These are phyloP conservation scores for Tetragonula carbonaria DNA, from an alignment of 2,888 invertebrate species.

Conservation along the genomic window DNA sequence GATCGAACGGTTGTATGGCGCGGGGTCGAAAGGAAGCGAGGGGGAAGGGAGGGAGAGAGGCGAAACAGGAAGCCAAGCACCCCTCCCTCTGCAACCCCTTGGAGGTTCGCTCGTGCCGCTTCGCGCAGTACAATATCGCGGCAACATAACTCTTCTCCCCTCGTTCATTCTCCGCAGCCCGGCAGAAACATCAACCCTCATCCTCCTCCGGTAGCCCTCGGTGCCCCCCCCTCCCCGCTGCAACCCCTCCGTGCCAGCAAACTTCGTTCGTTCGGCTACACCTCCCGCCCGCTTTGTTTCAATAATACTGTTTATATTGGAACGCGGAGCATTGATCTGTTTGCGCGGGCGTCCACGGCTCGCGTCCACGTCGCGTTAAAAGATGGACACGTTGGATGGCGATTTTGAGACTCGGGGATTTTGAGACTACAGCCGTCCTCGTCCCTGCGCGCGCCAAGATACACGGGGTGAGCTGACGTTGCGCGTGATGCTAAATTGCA, in stretches of 20 bases:
- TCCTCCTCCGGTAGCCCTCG: conserved; percentile 64
- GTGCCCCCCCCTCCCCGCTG: conserved; percentile 8
- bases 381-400: conserved; percentile 82
- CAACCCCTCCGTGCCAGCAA: conserved; percentile 42
- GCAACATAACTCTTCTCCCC: conserved; percentile 84
- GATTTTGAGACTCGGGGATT: conserved; percentile 28
- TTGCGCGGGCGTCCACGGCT: conserved; percentile 78
- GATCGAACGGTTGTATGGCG: conserved; percentile 55
- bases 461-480: too few relatives aligned
- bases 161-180: conserved; percentile 79
- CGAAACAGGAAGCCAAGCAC: conserved; percentile 67
- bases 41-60: conserved; percentile 30
- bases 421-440: neutral
- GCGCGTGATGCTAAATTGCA: too few relatives aligned
- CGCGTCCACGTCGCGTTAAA: conserved; percentile 75
- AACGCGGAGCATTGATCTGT: conserved; percentile 84
- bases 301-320: conserved; percentile 84
- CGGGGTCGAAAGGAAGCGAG: conserved; percentile 52
- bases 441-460: too few relatives aligned
- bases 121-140: conserved; percentile 83
- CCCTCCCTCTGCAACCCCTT: conserved; percentile 54
- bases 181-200: conserved; percentile 82
- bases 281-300: conserved; percentile 82
- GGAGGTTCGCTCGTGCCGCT: conserved; percentile 78
- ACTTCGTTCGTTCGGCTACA: conserved; percentile 70